Conservation (phyloP, 1,140 invertebrate species). For the Orchestia grillus region DNA sequence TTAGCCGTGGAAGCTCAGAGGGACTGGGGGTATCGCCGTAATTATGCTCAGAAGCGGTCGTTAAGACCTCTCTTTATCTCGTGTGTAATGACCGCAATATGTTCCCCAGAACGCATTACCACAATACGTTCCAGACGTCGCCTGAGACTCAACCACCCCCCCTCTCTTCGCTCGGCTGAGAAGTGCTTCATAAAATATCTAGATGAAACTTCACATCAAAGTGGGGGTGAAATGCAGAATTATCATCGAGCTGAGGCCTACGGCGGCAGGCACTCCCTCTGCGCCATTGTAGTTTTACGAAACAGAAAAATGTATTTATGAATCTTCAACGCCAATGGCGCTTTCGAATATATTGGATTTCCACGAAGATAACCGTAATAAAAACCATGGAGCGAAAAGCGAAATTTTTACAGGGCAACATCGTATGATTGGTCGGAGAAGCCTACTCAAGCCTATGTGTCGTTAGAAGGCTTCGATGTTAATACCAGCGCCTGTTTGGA, state of each 20-base stretch:
- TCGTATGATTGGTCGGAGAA: too few relatives aligned
- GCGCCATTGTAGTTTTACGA: background rate
- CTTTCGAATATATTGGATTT: background rate
- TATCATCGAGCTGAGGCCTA: background rate
- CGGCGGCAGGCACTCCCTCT: too few relatives aligned
- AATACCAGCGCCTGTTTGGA: background rate
- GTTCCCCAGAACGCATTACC: conserved; percentile 42
- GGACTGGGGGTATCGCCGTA: conserved; percentile 1
- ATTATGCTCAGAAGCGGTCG: conserved; percentile 46
- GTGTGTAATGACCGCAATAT: conserved; percentile 54
- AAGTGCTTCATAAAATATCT: conserved; percentile 25
- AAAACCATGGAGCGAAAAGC: background rate
- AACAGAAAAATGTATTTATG: background rate
- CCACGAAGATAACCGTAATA: background rate
- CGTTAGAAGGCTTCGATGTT: background rate
- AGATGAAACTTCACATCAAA: conserved; percentile 17
- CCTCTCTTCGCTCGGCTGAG: background rate
- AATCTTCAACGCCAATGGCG: background rate
- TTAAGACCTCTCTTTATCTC: conserved; percentile 54
- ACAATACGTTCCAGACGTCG: conserved; percentile 13
- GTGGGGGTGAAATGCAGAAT: background rate
- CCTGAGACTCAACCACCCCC: background rate
- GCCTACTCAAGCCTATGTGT: background rate
- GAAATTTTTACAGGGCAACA: too few relatives aligned
- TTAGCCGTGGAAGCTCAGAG: background rate